These are phyloP conservation scores for Loxodonta africana DNA, from an alignment of 2,113 vertebrate genomes.

Conservation along the genomic window DNA sequence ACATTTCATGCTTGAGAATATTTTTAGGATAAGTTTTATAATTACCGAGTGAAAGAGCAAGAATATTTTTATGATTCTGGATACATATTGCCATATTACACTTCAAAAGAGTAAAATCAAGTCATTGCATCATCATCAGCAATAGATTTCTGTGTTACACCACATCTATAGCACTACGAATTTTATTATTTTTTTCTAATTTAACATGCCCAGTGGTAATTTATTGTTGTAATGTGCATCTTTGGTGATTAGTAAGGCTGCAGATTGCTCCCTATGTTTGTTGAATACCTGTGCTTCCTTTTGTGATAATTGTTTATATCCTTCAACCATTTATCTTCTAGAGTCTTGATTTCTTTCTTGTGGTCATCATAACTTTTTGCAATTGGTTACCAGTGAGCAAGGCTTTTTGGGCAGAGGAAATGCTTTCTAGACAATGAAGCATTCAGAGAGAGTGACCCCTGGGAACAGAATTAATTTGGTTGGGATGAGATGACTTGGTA, in stretches of 20 bases:
- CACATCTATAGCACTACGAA: background rate
- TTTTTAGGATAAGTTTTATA: background rate
- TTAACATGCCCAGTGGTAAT: background rate
- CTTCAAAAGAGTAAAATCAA: conserved; percentile 4
- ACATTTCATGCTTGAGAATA: conserved; percentile 1
- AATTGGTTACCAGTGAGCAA: conserved; percentile 30
- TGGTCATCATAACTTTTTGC: conserved; percentile 40
- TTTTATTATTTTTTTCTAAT: conserved; percentile 43
- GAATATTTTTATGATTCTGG: background rate
- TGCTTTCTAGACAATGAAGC: conserved; percentile 51
- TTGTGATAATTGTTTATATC: background rate
- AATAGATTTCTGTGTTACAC: background rate
- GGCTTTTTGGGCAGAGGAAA: conserved; percentile 22
- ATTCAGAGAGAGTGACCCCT: conserved; percentile 48
- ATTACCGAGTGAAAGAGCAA: background rate
- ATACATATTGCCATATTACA: background rate
- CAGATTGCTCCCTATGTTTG: background rate
- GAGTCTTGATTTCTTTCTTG: conserved; percentile 48
- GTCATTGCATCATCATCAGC: background rate
- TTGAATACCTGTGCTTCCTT: background rate
- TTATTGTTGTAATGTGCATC: background rate
- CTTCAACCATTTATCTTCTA: conserved; percentile 32
- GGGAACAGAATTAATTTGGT: conserved; percentile 63
- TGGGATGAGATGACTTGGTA: background rate
- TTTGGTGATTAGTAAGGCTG: background rate